phyloP scores from a whole-genome alignment of 2,888 invertebrate genomes.

The Drosophila trichaetosa region DNA sequence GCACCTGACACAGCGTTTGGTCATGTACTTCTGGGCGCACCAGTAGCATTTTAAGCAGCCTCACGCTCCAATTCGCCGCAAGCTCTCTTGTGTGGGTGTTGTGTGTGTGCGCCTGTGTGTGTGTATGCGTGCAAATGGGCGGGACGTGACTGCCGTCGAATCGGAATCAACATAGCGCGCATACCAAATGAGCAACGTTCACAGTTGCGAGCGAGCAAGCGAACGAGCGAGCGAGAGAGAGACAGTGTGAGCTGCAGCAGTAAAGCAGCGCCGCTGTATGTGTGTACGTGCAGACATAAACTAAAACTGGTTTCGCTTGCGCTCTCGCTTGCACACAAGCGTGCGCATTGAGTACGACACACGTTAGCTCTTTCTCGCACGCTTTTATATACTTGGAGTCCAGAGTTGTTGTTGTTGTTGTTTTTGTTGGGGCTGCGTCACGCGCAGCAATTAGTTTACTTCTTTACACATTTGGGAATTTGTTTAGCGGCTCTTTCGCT shows the following conservation, averaged over 20 bases:
- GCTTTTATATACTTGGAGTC: conserved; percentile 61
- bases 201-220: conserved; percentile 35
- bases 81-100: conserved; percentile 38
- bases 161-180: conserved; percentile 84
- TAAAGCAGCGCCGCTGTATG: conserved; percentile 46
- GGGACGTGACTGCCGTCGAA: conserved; percentile 85
- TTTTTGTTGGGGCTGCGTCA: conserved; percentile 73
- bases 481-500: conserved; percentile 57
- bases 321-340: conserved; percentile 47
- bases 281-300: conserved; percentile 64
- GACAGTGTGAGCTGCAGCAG: conserved; percentile 8
- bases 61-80: conserved; percentile 83
- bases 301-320: conserved; percentile 73
- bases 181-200: conserved; percentile 81
- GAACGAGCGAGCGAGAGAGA: conserved; percentile 38
- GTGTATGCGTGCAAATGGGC: conserved; percentile 85
- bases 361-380: conserved; percentile 45
- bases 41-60: conserved; percentile 86
- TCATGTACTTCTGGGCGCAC: conserved; percentile 84
- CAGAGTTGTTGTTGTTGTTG: conserved; percentile 59
- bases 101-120: conserved; percentile 47
- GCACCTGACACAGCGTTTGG: conserved; percentile 84
- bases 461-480: conserved; percentile 83
- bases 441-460: conserved; percentile 84
- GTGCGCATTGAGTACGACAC: conserved; percentile 1